Evolutionary conservation across 2,113 vertebrate species (phyloP), one percentile per base, ranked within the genome.

Genomic region (Forbesichthys papilliferus): DNA sequence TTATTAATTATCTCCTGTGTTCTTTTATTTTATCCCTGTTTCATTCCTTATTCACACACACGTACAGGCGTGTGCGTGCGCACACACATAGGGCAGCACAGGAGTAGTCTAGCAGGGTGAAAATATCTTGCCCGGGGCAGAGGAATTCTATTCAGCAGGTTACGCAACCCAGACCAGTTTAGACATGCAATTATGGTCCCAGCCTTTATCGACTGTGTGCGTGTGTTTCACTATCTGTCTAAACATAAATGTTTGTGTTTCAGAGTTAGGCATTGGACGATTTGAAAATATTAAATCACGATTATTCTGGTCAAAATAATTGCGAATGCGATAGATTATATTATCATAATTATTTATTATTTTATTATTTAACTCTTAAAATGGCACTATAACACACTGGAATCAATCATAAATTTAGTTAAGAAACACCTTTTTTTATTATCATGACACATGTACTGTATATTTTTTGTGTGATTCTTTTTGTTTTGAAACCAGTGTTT

Each of bases 141-240:
- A 6, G 36, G 53, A 13, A 61, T 78, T 68, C 78, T 77, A 83
- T 69, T 86, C 75, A 76, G 69, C 46, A 68, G 68, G 68, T 83
- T 86, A 63, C 79, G 83, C 77, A 88, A 83, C 69, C 12, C 16
- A 4, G 11, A 42, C 49, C 16, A 10, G 36, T 84, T 83, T 84
- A 86, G 81, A 64, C n/a, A 13, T 42, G 34, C 80, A 86, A 80
- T 84, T 86, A 84, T 79, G 61, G 78, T 78, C 78, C 65, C 55
- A 53, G 71, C 73, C 16, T 70, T 62, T 64, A 60, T 58, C 65
- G 65, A 69, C 64, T 71, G 61, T 66, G 61, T 70, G 11, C 69
- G 53, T 74, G 66, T 64, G 5, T 48, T 57, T 67, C 42, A 69
- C 16, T 71, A 64, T 73, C 27, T 36, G 54, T 61, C 59, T 51